Percentiles rank a stretch among this genome's conserved stretches.
Evolutionary conservation across 2,888 invertebrate species (phyloP).

Genomic region (Pristionchus japonicus): DNA sequence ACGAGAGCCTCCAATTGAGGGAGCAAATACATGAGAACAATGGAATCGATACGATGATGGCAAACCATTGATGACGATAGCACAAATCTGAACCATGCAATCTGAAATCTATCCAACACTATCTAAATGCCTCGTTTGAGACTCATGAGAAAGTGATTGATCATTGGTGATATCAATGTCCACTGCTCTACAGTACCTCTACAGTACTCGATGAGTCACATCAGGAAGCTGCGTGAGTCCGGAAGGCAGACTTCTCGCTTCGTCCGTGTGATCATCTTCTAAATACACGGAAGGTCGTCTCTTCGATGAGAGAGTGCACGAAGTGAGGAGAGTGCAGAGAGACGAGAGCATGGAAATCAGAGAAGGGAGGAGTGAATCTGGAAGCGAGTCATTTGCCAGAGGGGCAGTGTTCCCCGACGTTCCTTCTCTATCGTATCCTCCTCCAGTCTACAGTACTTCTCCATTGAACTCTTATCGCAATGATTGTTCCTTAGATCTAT

Average conservation of each 20-base stretch:
- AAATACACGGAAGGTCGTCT: slow-evolving; percentile 31
- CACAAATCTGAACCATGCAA: neutral
- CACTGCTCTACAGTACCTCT: neutral
- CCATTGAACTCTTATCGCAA: neutral
- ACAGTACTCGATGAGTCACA: neutral
- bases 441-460: neutral
- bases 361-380: slow-evolving; percentile 27
- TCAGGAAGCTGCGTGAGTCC: neutral
- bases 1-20: neutral
- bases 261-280: slow-evolving; percentile 26
- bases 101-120: neutral
- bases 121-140: neutral
- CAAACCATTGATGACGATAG: neutral
- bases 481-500: neutral
- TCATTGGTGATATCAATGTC: neutral
- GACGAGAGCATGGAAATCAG: neutral
- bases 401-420: neutral
- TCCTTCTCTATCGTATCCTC: neutral
- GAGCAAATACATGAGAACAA: neutral
- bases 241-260: neutral
- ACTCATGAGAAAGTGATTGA: neutral
- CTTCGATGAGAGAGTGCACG: neutral
- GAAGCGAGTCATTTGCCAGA: slow-evolving; percentile 12
- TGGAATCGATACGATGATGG: neutral
- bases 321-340: slow-evolving; percentile 21